These are phyloP conservation scores for Lasiurus cinereus DNA, from an alignment of 2,113 vertebrate genomes.

Conservation along the genomic window DNA sequence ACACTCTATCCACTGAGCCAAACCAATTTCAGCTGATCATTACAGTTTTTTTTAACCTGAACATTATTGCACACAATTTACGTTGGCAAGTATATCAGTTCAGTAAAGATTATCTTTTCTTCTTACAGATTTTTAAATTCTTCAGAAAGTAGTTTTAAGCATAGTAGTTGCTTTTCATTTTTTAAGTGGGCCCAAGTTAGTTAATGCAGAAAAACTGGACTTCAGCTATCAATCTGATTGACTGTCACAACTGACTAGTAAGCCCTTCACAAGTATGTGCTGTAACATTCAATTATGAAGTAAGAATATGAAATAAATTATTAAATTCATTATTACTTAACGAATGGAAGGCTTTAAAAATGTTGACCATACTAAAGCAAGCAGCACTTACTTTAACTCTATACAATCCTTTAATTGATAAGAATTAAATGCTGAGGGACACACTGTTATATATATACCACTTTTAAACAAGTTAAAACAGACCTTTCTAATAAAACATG, in stretches of 20 bases:
- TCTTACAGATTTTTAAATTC: background rate
- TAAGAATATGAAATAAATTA: background rate
- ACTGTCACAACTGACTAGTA: background rate
- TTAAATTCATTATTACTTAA: background rate
- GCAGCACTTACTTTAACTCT: background rate
- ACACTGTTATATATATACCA: background rate
- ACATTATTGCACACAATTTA: background rate
- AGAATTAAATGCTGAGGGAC: background rate
- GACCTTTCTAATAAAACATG: background rate
- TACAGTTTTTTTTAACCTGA: background rate
- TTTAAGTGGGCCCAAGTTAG: background rate
- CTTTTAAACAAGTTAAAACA: conserved; percentile 43
- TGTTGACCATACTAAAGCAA: conserved; percentile 28
- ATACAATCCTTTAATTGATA: background rate
- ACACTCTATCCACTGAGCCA: too few species aligned
- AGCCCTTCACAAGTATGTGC: background rate
- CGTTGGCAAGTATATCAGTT: background rate
- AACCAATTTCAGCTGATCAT: too few species aligned
- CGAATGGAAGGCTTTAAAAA: background rate
- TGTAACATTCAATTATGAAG: background rate
- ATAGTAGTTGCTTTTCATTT: background rate
- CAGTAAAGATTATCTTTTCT: background rate
- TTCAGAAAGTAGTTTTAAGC: conserved; percentile 38
- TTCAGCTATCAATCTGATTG: background rate
- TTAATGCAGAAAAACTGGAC: background rate